Conservation (phyloP, 2,797 vertebrate genomes). For the Prunella strophiata region DNA sequence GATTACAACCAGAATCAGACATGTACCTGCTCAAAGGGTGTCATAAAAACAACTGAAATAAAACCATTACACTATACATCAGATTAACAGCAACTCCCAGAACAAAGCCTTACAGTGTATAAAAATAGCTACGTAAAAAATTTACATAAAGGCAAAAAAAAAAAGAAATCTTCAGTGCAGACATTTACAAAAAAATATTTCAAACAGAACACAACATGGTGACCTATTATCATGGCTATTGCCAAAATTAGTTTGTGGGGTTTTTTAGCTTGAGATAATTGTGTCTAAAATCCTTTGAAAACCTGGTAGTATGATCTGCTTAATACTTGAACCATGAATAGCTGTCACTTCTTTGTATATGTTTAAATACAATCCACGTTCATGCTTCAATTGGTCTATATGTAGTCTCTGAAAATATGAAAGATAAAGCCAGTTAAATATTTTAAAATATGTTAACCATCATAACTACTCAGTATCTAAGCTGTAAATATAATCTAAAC, state of each 20-base stretch:
- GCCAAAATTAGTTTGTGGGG: constrained; percentile 74
- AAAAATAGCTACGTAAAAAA: constrained; percentile 90
- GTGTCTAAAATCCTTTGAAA: constrained; percentile 79
- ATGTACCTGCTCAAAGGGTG: constrained; percentile 79
- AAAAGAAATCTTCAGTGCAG: constrained; percentile 86
- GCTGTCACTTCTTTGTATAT: constrained; percentile 81
- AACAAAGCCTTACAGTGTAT: constrained; percentile 89
- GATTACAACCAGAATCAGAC: constrained; percentile 82
- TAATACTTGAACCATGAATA: constrained; percentile 83
- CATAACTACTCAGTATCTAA: background rate
- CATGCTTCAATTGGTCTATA: constrained; percentile 84
- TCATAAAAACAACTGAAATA: constrained; percentile 79
- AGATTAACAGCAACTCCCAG: constrained; percentile 84
- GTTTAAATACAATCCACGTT: constrained; percentile 85
- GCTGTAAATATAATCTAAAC: background rate
- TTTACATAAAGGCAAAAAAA: constrained; percentile 86
- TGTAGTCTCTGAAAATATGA: constrained; percentile 76
- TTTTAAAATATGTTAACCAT: background rate
- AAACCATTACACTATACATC: constrained; percentile 81
- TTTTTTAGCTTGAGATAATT: constrained; percentile 79
- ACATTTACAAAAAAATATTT: constrained; percentile 83
- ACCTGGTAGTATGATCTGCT: constrained; percentile 80
- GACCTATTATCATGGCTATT: constrained; percentile 81
- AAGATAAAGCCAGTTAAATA: constrained; percentile 56
- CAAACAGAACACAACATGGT: constrained; percentile 81